Percentiles rank a stretch among this genome's conserved stretches.
These are phyloP conservation scores for Phalacrocorax aristotelis DNA, from an alignment of 2,113 vertebrate genomes.

Conservation along the genomic window DNA sequence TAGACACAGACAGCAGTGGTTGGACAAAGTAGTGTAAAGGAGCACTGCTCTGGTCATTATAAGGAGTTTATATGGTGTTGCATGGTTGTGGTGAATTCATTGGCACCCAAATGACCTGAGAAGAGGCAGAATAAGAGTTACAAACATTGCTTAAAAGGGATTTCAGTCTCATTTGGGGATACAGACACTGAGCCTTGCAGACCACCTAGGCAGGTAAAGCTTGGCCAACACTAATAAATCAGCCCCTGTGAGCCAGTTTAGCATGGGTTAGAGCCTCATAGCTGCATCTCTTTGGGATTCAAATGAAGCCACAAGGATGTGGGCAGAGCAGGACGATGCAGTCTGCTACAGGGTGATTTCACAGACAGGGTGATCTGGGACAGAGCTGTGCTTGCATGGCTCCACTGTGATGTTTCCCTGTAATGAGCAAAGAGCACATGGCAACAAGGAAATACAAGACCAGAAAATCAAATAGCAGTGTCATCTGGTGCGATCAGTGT, in stretches of 20 bases:
- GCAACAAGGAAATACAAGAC: neutral
- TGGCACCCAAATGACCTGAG: neutral
- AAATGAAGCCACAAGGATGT: neutral
- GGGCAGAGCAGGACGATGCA: neutral
- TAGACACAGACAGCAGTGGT: neutral
- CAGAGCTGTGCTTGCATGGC: neutral
- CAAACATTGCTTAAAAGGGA: neutral
- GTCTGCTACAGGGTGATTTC: neutral
- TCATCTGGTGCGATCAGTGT: neutral
- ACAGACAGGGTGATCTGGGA: neutral
- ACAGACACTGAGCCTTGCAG: neutral
- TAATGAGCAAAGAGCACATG: neutral
- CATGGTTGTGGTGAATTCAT: neutral
- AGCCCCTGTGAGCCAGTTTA: neutral
- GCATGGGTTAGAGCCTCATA: neutral
- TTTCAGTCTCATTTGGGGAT: neutral
- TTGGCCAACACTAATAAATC: neutral
- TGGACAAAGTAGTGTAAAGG: neutral
- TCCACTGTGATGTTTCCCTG: neutral
- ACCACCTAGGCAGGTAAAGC: neutral
- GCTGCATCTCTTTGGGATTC: neutral
- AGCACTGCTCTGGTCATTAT: neutral
- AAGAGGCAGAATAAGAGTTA: neutral
- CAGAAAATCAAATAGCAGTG: conserved; percentile 1
- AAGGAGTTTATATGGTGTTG: neutral